Evolutionary conservation across 2,797 vertebrate species (phyloP).

Genomic region (Poecile montanus): DNA sequence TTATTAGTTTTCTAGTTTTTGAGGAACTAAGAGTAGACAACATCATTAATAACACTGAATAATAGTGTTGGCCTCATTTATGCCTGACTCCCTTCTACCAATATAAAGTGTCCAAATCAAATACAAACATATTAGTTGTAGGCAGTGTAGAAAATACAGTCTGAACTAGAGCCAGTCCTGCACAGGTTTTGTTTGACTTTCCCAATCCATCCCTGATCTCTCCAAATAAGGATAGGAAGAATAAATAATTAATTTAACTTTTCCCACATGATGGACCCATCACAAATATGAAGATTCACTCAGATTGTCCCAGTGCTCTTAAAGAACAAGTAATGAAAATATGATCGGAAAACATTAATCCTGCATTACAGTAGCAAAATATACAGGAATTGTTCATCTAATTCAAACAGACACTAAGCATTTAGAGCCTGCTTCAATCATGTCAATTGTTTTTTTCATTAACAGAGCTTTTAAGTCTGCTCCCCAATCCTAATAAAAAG

Average conservation of each 20-base stretch:
- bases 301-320: not conserved
- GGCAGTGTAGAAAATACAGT: constrained; percentile 1
- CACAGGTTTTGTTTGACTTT: not conserved
- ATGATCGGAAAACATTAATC: not conserved
- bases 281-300: not conserved
- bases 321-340: not conserved
- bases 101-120: constrained; percentile 70
- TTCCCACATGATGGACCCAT: not conserved
- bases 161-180: not conserved
- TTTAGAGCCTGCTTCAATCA: not conserved
- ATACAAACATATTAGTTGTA: constrained; percentile 62
- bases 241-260: not conserved
- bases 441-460: not conserved
- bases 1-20: constrained; percentile 81
- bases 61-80: constrained; percentile 70
- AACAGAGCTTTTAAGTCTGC: not conserved
- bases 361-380: not conserved
- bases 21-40: constrained; percentile 72
- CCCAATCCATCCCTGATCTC: not conserved
- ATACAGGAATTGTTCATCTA: not conserved
- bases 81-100: constrained; percentile 67
- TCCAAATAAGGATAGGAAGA: not conserved
- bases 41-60: constrained; percentile 81
- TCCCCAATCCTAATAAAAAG: not conserved
- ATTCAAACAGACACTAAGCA: not conserved